A percentile compares a stretch with the other conserved stretches of the same genome.
These are phyloP conservation scores for Phylloscopus collybita DNA, from an alignment of 2,797 vertebrate species.

Conservation along the genomic window DNA sequence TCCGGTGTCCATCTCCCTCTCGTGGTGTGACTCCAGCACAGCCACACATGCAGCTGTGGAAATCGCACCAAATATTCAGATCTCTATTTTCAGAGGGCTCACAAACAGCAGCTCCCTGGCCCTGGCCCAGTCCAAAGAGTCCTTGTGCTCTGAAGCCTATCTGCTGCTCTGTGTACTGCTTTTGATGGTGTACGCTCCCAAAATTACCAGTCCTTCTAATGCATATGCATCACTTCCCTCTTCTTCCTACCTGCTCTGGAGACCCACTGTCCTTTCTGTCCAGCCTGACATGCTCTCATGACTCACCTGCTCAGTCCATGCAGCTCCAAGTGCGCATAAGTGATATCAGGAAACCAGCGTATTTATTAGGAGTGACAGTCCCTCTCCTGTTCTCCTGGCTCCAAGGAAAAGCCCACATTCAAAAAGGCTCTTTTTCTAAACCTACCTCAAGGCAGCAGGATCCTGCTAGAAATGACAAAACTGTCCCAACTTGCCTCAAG, in stretches of 20 bases:
- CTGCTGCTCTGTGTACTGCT: not conserved
- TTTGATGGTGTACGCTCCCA: fast-evolving
- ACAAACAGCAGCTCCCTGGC: not conserved
- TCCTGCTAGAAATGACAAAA: not conserved
- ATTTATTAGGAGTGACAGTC: not conserved
- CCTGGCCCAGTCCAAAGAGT: not conserved
- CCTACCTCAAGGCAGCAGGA: not conserved
- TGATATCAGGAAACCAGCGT: not conserved
- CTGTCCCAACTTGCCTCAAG: not conserved
- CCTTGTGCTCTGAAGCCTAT: not conserved
- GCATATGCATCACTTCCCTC: not conserved
- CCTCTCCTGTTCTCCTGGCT: not conserved
- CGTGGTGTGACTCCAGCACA: not conserved
- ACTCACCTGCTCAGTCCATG: not conserved
- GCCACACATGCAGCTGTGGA: fast-evolving
- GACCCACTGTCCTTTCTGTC: not conserved
- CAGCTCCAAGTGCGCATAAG: not conserved
- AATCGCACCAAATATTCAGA: not conserved
- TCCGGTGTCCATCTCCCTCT: conserved; percentile 1
- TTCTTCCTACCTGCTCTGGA: not conserved
- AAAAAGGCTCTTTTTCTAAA: not conserved
- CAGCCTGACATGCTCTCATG: not conserved
- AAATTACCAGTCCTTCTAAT: not conserved
- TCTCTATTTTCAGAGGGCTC: not conserved
- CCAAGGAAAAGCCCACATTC: not conserved